Percentiles rank a stretch among this genome's conserved stretches.
These are phyloP conservation scores for Leptura quadrifasciata DNA, from an alignment of 2,888 invertebrate genomes.

Conservation along the genomic window DNA sequence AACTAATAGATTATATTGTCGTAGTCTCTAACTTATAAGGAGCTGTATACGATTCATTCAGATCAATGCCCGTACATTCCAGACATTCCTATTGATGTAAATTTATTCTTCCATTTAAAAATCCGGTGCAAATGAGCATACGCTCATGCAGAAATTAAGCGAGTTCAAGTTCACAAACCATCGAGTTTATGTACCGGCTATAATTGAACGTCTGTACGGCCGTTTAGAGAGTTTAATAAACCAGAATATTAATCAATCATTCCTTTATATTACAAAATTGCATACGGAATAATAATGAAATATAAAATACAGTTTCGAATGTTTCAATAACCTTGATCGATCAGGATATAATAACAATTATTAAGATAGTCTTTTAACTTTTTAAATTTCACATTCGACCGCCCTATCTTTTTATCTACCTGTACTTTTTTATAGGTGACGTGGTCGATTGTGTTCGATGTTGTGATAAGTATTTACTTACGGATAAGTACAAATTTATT, in stretches of 20 bases:
- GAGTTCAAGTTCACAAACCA: no score
- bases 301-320: background rate
- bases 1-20: no score
- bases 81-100: no score
- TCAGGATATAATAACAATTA: background rate
- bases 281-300: slow-evolving; percentile 12
- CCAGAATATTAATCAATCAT: slow-evolving; percentile 9
- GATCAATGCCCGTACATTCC: no score
- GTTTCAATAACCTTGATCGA: slow-evolving; percentile 17
- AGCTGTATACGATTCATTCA: no score
- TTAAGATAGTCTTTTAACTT: background rate
- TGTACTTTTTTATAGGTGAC: slow-evolving; percentile 1
- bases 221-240: slow-evolving; percentile 5
- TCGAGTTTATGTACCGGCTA: background rate
- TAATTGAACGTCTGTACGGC: background rate
- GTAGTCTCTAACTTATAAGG: no score
- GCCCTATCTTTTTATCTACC: background rate
- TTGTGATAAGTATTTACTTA: slow-evolving; percentile 5
- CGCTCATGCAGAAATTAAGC: no score
- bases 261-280: slow-evolving; percentile 2
- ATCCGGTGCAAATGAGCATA: no score
- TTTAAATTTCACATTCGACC: background rate
- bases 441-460: background rate
- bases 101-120: no score
- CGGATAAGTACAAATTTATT: slow-evolving; percentile 16